Evolutionary conservation across 2,113 vertebrate species (phyloP).

Genomic region (Sarotherodon lohbergeri): DNA sequence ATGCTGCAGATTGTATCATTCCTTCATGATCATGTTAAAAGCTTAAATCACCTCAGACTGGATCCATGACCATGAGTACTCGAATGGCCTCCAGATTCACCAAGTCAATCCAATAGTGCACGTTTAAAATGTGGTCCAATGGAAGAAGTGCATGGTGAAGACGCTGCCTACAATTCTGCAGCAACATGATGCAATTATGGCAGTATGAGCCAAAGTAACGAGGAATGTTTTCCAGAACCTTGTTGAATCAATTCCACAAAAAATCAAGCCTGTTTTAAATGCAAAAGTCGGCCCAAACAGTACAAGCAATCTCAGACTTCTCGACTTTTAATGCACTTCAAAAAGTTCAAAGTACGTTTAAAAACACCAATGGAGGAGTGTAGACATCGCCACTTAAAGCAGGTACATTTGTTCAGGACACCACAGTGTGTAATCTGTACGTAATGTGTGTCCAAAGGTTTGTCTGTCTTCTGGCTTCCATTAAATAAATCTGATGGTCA

Average conservation of each 20-base stretch:
- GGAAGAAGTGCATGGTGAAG: neutral
- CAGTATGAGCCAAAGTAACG: accelerated
- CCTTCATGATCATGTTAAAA: neutral
- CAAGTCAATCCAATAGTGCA: neutral
- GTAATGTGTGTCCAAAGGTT: neutral
- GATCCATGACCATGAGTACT: neutral
- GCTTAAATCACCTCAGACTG: neutral
- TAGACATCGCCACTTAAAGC: neutral
- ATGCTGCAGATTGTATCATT: neutral
- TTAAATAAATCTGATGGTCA: neutral
- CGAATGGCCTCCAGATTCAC: neutral
- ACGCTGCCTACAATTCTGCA: accelerated
- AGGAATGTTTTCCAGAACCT: neutral
- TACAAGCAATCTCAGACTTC: neutral
- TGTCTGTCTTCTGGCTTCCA: neutral
- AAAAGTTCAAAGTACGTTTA: neutral
- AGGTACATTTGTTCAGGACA: neutral
- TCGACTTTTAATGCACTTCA: neutral
- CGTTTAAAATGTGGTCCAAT: accelerated
- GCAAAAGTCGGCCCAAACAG: accelerated
- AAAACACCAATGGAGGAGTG: neutral
- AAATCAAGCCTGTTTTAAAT: neutral
- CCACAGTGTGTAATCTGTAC: neutral
- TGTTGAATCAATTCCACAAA: accelerated
- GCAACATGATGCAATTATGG: neutral